phyloP scores from a whole-genome alignment of 2,888 invertebrate species.

The Smittia sp. region DNA sequence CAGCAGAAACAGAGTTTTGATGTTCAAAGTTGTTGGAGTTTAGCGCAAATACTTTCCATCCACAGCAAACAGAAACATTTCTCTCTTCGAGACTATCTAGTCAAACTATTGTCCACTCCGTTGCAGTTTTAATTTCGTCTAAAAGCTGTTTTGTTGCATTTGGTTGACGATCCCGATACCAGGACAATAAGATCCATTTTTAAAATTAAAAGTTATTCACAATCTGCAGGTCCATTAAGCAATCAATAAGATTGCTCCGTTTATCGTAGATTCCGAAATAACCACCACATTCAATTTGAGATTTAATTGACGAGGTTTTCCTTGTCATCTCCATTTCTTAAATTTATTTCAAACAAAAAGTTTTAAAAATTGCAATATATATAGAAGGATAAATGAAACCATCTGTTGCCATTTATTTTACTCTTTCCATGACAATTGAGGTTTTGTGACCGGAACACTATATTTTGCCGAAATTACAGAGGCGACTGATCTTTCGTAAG shows the following conservation, averaged over 20 bases:
- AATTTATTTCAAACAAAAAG: neutral
- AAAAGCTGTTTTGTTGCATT: neutral
- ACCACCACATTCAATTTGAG: neutral
- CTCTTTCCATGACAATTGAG: slow-evolving; percentile 26
- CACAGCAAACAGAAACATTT: too few species aligned
- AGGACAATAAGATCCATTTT: slow-evolving; percentile 1
- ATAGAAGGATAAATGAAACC: slow-evolving; percentile 25
- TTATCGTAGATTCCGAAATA: neutral
- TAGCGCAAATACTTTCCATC: too few species aligned
- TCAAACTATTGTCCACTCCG: too few species aligned
- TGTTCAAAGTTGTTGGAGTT: too few species aligned
- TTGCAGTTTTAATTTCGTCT: neutral
- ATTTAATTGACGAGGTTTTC: slow-evolving; percentile 3
- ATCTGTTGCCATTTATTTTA: slow-evolving; percentile 41
- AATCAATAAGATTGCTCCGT: neutral
- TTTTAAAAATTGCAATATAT: neutral
- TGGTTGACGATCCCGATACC: too few species aligned
- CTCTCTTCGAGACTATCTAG: too few species aligned
- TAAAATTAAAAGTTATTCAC: slow-evolving; percentile 23
- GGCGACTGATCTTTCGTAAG: slow-evolving; percentile 9
- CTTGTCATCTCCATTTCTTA: neutral
- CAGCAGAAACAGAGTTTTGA: too few species aligned
- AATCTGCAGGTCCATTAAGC: neutral
- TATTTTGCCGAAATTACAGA: slow-evolving; percentile 36
- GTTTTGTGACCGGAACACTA: slow-evolving; percentile 35